Conservation (phyloP, 2,888 invertebrate species). For the Himalopsyche kuldschensis region DNA sequence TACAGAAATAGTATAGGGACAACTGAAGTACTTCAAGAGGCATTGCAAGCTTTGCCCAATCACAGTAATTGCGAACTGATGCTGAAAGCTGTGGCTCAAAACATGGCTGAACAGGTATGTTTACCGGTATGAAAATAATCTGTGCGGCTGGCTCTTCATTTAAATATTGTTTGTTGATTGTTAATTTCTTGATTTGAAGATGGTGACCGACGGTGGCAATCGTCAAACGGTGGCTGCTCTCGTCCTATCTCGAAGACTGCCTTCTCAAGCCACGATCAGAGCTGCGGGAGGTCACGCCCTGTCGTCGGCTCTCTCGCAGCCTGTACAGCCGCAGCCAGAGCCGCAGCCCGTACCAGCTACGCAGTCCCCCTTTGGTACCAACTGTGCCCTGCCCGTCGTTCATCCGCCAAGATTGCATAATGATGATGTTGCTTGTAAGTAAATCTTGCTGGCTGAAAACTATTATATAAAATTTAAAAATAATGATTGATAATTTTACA, state of each 20-base stretch:
- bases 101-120: conserved; percentile 74
- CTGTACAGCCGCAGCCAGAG: conserved; percentile 7
- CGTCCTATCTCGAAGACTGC: conserved; percentile 55
- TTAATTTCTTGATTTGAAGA: conserved; percentile 43
- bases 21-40: conserved; percentile 72
- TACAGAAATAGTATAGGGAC: neutral
- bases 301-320: conserved; percentile 49
- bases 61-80: conserved; percentile 77
- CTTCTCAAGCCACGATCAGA: conserved; percentile 53
- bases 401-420: conserved; percentile 50
- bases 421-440: conserved; percentile 65
- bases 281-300: conserved; percentile 53
- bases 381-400: conserved; percentile 50
- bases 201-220: conserved; percentile 46
- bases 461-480: conserved; percentile 50
- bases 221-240: conserved; percentile 16
- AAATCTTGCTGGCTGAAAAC: neutral
- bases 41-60: conserved; percentile 80
- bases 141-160: too few relatives aligned
- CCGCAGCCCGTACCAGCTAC: conserved; percentile 25
- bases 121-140: neutral
- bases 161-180: conserved; percentile 11
- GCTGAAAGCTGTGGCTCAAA: conserved; percentile 79
- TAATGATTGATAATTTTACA: conserved; percentile 13
- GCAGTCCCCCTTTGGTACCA: conserved; percentile 48